These are phyloP conservation scores for Philereme vetulata DNA, from an alignment of 2,888 invertebrate genomes.

Conservation along the genomic window DNA sequence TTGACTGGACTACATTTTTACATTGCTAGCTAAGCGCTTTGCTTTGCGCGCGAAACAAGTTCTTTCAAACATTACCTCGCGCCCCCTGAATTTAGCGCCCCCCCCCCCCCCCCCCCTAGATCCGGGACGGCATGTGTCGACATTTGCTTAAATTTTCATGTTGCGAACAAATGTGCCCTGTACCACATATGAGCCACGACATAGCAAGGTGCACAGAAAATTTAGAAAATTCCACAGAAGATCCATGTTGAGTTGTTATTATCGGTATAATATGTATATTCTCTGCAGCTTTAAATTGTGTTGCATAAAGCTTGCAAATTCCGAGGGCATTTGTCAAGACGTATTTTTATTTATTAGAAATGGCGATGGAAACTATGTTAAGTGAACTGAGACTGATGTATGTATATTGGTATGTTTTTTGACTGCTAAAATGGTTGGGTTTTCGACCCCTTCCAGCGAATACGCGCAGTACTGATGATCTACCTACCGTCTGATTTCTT, in stretches of 20 bases:
- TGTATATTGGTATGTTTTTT: slow-evolving; percentile 28
- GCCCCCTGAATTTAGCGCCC: no score
- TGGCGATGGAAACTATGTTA: slow-evolving; percentile 22
- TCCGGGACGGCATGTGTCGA: no score
- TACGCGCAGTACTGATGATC: background rate
- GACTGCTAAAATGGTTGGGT: slow-evolving; percentile 10
- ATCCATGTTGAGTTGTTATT: background rate
- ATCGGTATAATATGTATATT: slow-evolving; percentile 3
- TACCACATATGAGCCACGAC: no score
- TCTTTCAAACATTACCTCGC: no score
- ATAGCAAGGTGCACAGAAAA: no score
- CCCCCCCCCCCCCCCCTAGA: no score
- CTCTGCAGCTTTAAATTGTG: slow-evolving; percentile 10
- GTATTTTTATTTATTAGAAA: slow-evolving; percentile 10
- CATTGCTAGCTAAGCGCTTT: no score
- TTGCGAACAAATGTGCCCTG: no score
- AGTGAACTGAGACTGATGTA: slow-evolving; percentile 36
- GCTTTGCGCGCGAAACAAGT: no score
- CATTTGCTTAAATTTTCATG: no score
- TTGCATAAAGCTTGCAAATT: slow-evolving; percentile 24
- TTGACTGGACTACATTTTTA: no score
- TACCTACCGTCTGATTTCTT: background rate
- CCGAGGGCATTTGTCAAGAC: slow-evolving; percentile 20
- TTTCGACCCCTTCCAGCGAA: background rate
- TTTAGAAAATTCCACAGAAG: no score